Conservation (phyloP, 2,888 invertebrate genomes). For the Netelia fuscicornis region DNA sequence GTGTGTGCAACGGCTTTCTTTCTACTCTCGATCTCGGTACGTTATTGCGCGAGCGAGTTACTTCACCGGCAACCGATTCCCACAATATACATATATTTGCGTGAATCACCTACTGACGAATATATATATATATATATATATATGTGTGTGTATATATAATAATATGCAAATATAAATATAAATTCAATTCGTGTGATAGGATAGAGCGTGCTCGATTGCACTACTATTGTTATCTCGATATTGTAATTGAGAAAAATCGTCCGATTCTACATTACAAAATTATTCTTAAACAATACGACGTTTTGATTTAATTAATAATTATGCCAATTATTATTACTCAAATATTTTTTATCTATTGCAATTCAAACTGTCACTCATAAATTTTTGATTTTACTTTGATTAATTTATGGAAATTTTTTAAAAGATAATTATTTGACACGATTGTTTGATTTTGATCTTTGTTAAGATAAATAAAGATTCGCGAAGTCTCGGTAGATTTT, state of each 20-base stretch:
- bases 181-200: too few relatives aligned
- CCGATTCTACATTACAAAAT: too few relatives aligned
- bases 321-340: background rate
- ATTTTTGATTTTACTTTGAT: background rate
- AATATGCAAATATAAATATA: background rate
- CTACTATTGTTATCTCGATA: too few relatives aligned
- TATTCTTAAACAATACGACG: too few relatives aligned
- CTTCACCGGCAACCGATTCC: constrained; percentile 59
- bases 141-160: background rate
- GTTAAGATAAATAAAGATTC: constrained; percentile 1
- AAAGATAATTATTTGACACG: too few relatives aligned
- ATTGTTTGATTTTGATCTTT: too few relatives aligned
- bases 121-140: background rate
- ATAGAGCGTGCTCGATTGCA: too few relatives aligned
- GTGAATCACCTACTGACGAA: too few relatives aligned
- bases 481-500: constrained; percentile 6
- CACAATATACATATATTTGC: constrained; percentile 30
- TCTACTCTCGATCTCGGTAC: constrained; percentile 57
- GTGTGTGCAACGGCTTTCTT: constrained; percentile 58
- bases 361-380: background rate
- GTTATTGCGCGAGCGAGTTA: constrained; percentile 63
- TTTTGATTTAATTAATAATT: background rate
- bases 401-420: too few relatives aligned
- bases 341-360: background rate
- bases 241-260: too few relatives aligned